Evolutionary conservation across 2,888 invertebrate genomes (phyloP), one percentile per base, ranked within the genome.

Genomic region (Lissocephala sabroskyi): DNA sequence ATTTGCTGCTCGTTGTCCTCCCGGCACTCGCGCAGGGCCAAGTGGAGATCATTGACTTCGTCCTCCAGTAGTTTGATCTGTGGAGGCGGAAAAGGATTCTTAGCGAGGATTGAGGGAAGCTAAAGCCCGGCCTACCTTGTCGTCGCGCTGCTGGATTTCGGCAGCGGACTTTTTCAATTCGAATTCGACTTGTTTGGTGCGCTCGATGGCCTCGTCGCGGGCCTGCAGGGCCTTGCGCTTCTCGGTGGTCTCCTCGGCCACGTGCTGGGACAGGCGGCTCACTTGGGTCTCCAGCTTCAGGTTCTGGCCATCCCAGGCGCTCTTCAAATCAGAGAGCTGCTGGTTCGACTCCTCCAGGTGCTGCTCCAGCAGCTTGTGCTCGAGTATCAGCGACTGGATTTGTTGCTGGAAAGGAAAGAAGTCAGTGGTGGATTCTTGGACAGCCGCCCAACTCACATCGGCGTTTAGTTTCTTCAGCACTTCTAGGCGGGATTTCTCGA

Each of bases 301-400:
- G 67, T 96, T 96, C 83, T 95, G 95, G 10, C 93, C 92, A 74
- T 95, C 95, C 96, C 96, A 96, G 0, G 93, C 93, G 1, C 93
- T 93, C 82, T 96, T 96, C 60, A 96, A 94, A 74, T 96, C 95
- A 0, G 93, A 91, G 26, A 96, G 85, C 82, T 96, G 95, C 77
- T 95, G 87, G 80, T 95, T 92, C 0, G 94, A 90, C 79, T 96
- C 96, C 67, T 94, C 92, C 49, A 96, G 83, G 68, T 93, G 90
- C 53, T 93, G 88, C 59, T 93, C 91, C 23, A 95, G 85, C 17
- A 92, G 81, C 57, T 88, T 88, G 43, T 90, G 85, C 70, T 91
- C 91, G n/a, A 88, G 86, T 60, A 87, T 83, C 1, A 89, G 74
- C 30, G 87, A 86, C 59, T 87, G 86, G 41, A 89, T 83, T 62